Base-by-base conservation (phyloP, 2,113 vertebrate genomes). In the Cavia aperea region DNA sequence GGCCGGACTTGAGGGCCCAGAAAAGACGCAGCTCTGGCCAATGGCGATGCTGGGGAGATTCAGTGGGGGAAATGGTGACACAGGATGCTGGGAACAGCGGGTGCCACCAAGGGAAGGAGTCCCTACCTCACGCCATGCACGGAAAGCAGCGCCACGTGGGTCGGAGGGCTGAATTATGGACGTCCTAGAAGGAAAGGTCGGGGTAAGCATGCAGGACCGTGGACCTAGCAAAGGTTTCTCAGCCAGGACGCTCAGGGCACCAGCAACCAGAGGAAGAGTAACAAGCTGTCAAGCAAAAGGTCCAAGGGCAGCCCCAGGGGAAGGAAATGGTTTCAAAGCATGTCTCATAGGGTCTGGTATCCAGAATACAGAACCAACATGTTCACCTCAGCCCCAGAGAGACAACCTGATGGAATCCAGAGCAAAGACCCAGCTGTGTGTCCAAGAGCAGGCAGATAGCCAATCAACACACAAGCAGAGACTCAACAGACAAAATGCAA, bases 81-180 rank as follows among this genome's bases (percentile, higher is more conserved):
- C 11, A 24, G 0, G 5, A 12, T 8, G 51, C 31, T 9, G 9
- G 65, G 26, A 13, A 24, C 15, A 4, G 10, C 2, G 11, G 29
- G 8, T 0, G 0, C 4, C 85, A 8, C 33, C 60, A 60, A 63
- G 5, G 54, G 39, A 6, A 18, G 1, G 83, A 12, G 31, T 6
- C 18, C 43, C 31, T 26, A 3, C 29, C 54, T 49, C 36, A 86
- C 16, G 6, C 46, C 54, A 21, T 0, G 14, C 2, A 24, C 43
- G 29, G 18, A 90, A 5, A 31, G 4, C 2, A 58, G 16, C 86
- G 72, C 43, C 19, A 26, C 72, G 31, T 8, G 82, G 68, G 58
- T 31, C 62, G 14, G 19, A 62, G 62, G 46, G 49, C 0, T 0
- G 31, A 46, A 65, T 33, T 72, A 13, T 4, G 19, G 16, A 66